Percentiles rank a stretch among this genome's conserved stretches.
Evolutionary conservation across 1,140 invertebrate genomes (phyloP).

Genomic region (Aphaenogaster ashmeadi): DNA sequence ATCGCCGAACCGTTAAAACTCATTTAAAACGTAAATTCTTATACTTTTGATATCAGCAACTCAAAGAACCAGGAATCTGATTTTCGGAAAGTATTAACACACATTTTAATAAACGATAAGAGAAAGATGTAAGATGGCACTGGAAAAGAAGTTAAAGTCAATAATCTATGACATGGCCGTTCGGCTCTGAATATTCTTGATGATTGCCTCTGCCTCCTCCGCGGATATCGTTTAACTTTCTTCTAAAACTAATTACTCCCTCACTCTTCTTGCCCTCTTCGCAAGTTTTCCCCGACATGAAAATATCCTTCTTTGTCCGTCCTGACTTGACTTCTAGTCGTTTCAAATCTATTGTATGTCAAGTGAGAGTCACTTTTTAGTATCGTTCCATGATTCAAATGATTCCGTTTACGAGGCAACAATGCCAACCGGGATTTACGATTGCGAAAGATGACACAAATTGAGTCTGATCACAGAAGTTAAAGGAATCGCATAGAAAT

Average conservation of each 20-base stretch:
- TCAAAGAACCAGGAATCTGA: neutral
- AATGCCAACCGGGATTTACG: neutral
- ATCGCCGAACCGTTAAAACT: neutral
- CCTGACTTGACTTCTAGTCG: neutral
- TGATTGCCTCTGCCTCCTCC: neutral
- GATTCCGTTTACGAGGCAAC: neutral
- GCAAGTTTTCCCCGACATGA: constrained; percentile 10
- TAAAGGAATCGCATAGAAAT: neutral
- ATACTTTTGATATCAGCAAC: neutral
- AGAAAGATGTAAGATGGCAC: neutral
- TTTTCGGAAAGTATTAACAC: neutral
- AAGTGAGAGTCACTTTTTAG: constrained; percentile 36
- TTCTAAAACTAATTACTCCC: constrained; percentile 40
- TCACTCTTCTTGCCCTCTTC: neutral
- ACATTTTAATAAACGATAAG: neutral
- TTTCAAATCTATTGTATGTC: constrained; percentile 14
- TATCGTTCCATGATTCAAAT: neutral
- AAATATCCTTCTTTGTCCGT: constrained; percentile 27
- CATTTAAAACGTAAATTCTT: neutral
- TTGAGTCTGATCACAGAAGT: neutral
- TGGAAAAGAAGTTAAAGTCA: constrained; percentile 28
- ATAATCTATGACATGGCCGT: constrained; percentile 50
- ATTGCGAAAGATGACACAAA: neutral
- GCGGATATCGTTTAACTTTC: constrained; percentile 27
- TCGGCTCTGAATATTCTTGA: constrained; percentile 41